Conservation (phyloP, 2,797 vertebrate species). For the Bradypodion ventrale region DNA sequence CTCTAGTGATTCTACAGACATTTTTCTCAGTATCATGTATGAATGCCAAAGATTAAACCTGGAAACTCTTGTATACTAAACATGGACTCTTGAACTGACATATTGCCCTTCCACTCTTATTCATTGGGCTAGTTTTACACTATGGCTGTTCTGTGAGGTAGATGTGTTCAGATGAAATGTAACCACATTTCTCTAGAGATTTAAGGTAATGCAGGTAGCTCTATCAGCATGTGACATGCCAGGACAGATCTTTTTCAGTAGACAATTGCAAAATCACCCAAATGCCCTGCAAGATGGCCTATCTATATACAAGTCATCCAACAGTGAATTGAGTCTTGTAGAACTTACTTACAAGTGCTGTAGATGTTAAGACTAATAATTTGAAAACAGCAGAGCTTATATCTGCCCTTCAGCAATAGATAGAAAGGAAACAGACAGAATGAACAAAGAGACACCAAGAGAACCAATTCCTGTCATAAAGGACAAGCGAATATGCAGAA, state of each 20-base stretch:
- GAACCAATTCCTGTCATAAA: not conserved
- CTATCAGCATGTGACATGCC: not conserved
- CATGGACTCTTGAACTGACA: not conserved
- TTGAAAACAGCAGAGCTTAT: not conserved
- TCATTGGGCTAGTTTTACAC: not conserved
- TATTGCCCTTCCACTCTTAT: not conserved
- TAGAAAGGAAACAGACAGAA: not conserved
- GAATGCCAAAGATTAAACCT: not conserved
- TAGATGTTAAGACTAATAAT: not conserved
- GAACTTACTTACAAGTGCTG: not conserved
- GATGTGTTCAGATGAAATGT: not conserved
- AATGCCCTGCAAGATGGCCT: not conserved
- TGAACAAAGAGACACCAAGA: not conserved
- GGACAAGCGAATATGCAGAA: not conserved
- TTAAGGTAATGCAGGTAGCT: not conserved
- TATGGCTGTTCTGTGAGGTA: not conserved
- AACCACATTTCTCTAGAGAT: too few relatives aligned
- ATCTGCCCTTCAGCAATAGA: not conserved
- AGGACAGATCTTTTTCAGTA: not conserved
- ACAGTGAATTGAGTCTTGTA: not conserved
- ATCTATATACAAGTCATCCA: not conserved
- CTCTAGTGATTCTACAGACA: not conserved
- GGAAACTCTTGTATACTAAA: not conserved
- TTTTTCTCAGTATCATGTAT: not conserved
- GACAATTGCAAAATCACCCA: too few relatives aligned